Base-by-base conservation (phyloP, 1,140 invertebrate species). In the Lordiphosa collinella region DNA sequence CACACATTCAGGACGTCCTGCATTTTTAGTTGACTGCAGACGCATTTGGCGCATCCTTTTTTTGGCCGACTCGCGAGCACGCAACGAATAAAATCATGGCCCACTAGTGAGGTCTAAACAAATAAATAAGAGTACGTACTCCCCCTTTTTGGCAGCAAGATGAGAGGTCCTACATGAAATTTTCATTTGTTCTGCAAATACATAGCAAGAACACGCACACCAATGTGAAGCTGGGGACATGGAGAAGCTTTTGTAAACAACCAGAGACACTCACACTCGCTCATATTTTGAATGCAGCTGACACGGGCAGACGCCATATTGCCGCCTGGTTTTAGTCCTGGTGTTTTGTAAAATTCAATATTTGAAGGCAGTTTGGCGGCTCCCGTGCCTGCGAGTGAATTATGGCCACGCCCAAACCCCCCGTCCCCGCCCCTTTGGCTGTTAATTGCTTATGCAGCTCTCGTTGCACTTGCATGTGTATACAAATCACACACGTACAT, bases 101-200 rank as follows among this genome's bases (percentile, higher is more conserved):
- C 76, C 68, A 62, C 72, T 76, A 29, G 73, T 64, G 78, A 72
- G 63, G 78, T 68, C 78, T 78, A 84, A 84, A 73, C 78, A 84
- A 84, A 84, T 84, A 84, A 84, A 84, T 84, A 84, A 78, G 78
- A 68, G 48, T 58, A 62, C 61, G 48, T 29, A 56, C 78, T 76
- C 64, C 65, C 64, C 65, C 72, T 57, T 8, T 85, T 84, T 84
- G 78, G 68, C 78, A 76, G 72, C 78, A 78, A 14, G 14, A 8
- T 18, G 32, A 16, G 25, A 14, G 36, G 52, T 40, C 54, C 54
- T 69, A 78, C 78, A 84, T 75, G 73, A 84, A 84, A 84, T 63
- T 84, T 84, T 84, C 78, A 84, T 84, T 84, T 84, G 78, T 78
- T 84, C 70, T 74, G 78, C 68, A 84, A 84, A 84, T 78, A 78